Percentiles rank a stretch among this genome's conserved stretches.
Conservation (phyloP, 2,797 vertebrate species). For the Nannoperca obscura region DNA sequence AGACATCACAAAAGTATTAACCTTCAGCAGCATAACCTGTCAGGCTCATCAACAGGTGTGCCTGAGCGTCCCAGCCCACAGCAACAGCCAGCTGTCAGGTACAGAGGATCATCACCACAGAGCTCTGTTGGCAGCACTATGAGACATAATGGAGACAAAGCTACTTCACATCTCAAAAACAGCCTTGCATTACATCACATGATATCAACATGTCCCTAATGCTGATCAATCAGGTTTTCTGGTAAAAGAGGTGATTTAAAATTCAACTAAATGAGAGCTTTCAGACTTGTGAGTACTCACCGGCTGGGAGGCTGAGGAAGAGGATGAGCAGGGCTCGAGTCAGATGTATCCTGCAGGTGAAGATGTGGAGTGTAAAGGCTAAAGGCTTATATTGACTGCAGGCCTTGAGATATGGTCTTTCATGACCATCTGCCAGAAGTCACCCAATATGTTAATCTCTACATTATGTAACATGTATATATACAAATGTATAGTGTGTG, state of each 20-base stretch:
- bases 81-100: conserved; percentile 74
- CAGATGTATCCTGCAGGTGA: conserved; percentile 40
- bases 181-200: not conserved
- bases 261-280: not conserved
- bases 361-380: not conserved
- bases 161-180: not conserved
- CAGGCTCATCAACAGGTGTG: conserved; percentile 72
- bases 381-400: conserved; percentile 13
- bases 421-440: conserved; percentile 24
- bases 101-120: conserved; percentile 71
- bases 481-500: not conserved
- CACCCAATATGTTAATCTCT: not conserved
- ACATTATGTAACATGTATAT: conserved; percentile 17
- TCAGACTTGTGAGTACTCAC: conserved; percentile 22
- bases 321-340: conserved; percentile 37
- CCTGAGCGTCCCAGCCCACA: conserved; percentile 73
- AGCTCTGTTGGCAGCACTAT: conserved; percentile 34
- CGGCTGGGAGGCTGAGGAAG: conserved; percentile 34
- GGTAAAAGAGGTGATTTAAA: not conserved
- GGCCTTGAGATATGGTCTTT: conserved; percentile 10
- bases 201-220: not conserved
- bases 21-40: conserved; percentile 60
- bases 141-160: not conserved
- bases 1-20: not conserved
- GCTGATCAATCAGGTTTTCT: not conserved